Percentiles rank a stretch among this genome's conserved stretches.
phyloP scores from a whole-genome alignment of 2,113 vertebrate genomes.

The Onychostoma macrolepis region DNA sequence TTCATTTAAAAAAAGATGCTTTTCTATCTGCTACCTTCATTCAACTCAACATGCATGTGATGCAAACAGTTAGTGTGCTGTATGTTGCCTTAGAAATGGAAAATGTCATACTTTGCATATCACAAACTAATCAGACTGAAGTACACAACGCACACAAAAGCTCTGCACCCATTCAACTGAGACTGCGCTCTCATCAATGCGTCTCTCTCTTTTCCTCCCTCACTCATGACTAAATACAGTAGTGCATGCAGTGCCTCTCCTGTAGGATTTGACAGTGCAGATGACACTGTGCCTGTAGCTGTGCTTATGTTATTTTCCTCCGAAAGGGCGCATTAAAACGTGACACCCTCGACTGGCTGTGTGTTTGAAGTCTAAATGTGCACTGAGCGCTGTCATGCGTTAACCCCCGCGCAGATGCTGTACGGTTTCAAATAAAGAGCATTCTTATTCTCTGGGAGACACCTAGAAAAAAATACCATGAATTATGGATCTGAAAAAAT shows the following conservation, averaged over 20 bases:
- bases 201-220: background rate
- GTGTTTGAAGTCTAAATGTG: conserved; percentile 33
- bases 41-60: background rate
- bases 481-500: conserved; percentile 60
- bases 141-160: conserved; percentile 16
- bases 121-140: background rate
- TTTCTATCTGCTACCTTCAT: background rate
- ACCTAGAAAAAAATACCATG: conserved; percentile 38
- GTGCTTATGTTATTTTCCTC: background rate
- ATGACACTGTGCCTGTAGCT: conserved; percentile 23
- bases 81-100: conserved; percentile 13
- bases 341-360: conserved; percentile 3
- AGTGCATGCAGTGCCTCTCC: background rate
- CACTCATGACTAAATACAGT: conserved; percentile 24
- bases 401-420: conserved; percentile 10
- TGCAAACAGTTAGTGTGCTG: too few relatives aligned
- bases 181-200: background rate
- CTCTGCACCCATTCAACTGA: background rate
- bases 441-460: conserved; percentile 44
- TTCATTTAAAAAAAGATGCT: background rate
- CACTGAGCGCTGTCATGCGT: conserved; percentile 1
- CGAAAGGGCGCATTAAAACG: conserved; percentile 32
- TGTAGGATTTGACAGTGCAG: conserved; percentile 11
- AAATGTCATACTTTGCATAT: conserved; percentile 23
- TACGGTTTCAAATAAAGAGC: conserved; percentile 29